Evolutionary conservation across 2,888 invertebrate species (phyloP), one percentile per base, ranked within the genome.

Genomic region (Deroplatys truncata): DNA sequence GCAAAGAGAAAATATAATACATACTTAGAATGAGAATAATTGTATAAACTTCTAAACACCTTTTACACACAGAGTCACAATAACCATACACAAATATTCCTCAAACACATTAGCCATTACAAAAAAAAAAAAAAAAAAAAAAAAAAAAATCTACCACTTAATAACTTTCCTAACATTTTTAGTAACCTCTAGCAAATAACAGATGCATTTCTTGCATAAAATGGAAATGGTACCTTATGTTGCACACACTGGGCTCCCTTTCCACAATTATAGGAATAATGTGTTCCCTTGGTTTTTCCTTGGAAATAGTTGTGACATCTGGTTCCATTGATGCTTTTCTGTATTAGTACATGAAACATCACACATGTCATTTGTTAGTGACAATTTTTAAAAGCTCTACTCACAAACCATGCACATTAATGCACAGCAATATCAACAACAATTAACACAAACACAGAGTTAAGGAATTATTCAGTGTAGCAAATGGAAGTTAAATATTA

Each of bases 221-320:
- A 72, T 72, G 3, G 5, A 72, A 72, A 72, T 72, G 3, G 5
- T 72, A 72, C 56, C 56, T 72, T 72, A 93, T 29, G 82, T 92
- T 92, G 88, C 93, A 93, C 82, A 92, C 92, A 20, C 49, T 86
- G 15, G 29, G 84, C 13, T 91, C 91, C 20, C 91, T 90, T 91
- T 94, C 94, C 90, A 95, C 93, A n/a, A 94, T 93, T 92, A 97
- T 96, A 83, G 96, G 96, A 92, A 96, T 96, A 91, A 96, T 96
- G 91, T 96, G 94, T 93, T 97, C 97, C 91, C 95, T 95, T 0
- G 94, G 93, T 89, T 93, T 92, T 72, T 91, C 91, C 89, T 92
- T 92, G 13, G 92, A 91, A 88, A 92, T 92, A 72, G 56, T 20
- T 16, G 56, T 72, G 0, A 25, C 25, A 91, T 94, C 94, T 10